Base-by-base conservation (phyloP, 1,140 invertebrate genomes). In the Cataglyphis hispanica region DNA sequence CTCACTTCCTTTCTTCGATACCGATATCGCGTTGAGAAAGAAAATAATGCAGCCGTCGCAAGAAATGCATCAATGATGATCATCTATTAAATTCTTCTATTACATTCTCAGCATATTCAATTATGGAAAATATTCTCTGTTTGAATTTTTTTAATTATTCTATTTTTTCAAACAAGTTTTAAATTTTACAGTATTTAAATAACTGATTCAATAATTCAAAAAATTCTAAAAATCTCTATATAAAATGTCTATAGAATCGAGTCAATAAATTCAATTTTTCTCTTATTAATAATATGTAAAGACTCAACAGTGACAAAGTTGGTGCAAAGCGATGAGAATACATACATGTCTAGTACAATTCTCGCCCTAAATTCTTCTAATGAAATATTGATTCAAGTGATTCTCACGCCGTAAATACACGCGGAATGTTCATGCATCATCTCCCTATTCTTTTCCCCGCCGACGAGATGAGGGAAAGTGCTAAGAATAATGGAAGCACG, bases 401-500 rank as follows among this genome's bases (percentile, higher is more conserved):
- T 81, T 69, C 64, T 81, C 37, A 46, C 53, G 64, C 46, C 50
- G 25, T 81, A 81, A 81, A 53, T 72, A 70, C 19, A 25, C 78
- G 78, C 53, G 53, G 78, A 81, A 81, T 81, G 50, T 50, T 25
- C 50, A 70, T 69, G 70, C 56, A 67, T 60, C 50, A 40, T 4
- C 27, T 50, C 46, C 46, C 46, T 1, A 43, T 43, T 43, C 46
- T 50, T 50, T 50, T 19, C 46, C 31, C 16, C 25, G 63, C 63
- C 16, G 27, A n/a, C 34, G 77, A 16, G 31, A 64, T 75, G 60
- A 70, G 22, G 31, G 8, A 27, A 27, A 3, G 31, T 77, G 70
- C 76, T 83, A 89, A 86, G 85, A 86, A 63, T 81, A 84, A 86
- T 87, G 75, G 81, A 81, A 25, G 87, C 84, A 70, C 37, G 77